Base-by-base conservation (phyloP, 2,888 invertebrate genomes). In the Melolontha melolontha region DNA sequence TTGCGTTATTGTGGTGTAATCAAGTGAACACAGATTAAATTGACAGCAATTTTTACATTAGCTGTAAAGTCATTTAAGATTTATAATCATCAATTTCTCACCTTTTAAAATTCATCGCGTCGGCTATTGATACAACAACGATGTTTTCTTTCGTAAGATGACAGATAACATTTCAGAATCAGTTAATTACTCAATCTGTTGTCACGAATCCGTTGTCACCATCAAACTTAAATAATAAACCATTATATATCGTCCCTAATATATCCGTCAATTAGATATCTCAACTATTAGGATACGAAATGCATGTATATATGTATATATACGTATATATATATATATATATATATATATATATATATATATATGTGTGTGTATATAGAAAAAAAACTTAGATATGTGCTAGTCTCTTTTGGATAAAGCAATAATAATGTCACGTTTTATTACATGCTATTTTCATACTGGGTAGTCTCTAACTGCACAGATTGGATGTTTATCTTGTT, bases 401-500 rank as follows among this genome's bases (percentile, higher is more conserved):
- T 10, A n/a, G 44, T 44, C 44, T 47, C 11, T 34, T 62, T 49
- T 22, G 44, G 47, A 11, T 62, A 16, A 47, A 62, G 44, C 59
- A 62, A 62, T 62, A 34, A 39, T 29, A 6, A 47, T 34, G 59
- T 62, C 59, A 47, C 16, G 47, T 62, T 62, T 47, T 39, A 34
- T 47, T 62, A 47, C 47, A 34, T 47, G 47, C 29, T 29, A 47
- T 47, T 62, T 62, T 62, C 27, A 16, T 49, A 39, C 47, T 34
- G 47, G 16, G 17, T 62, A 62, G 34, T 62, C 59, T 62, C 12
- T 14, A 62, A 34, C 55, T 55, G 47, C 59, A 47, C 47, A 49
- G 47, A 62, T 47, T 47, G 59, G 34, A 62, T 62, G 39, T 62
- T 62, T 62, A 62, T 62, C 59, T 62, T 62, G 47, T 47, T 62